These are phyloP conservation scores for Mus caroli DNA, from an alignment of 2,797 vertebrate genomes.

Conservation along the genomic window DNA sequence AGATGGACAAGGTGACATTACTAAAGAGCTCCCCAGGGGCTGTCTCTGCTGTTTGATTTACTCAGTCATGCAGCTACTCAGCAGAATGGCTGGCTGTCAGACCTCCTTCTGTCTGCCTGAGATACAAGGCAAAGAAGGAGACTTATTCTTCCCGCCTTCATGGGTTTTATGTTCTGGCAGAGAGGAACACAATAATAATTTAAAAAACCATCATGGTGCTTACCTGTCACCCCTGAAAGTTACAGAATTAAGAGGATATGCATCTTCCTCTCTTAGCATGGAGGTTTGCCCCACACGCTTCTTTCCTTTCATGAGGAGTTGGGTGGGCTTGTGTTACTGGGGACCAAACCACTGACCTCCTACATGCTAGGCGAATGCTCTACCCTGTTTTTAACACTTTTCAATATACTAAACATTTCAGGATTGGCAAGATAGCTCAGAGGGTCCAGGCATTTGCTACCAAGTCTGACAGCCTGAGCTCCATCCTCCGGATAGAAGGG, in stretches of 20 bases:
- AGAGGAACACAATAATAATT: neutral
- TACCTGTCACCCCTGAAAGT: neutral
- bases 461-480: neutral
- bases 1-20: neutral
- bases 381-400: neutral
- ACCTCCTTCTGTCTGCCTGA: neutral
- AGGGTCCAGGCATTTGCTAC: neutral
- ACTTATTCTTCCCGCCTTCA: neutral
- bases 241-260: neutral
- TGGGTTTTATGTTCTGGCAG: neutral
- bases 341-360: neutral
- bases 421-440: neutral
- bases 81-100: neutral
- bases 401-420: neutral
- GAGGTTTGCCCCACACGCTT: neutral
- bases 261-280: neutral
- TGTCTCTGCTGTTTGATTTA: neutral
- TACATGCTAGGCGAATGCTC: neutral
- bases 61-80: neutral
- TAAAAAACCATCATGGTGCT: neutral
- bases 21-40: neutral
- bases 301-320: neutral
- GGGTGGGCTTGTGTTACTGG: neutral
- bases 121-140: neutral
- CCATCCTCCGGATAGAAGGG: neutral